Conservation (phyloP, 2,888 invertebrate genomes). For the Agrotis ipsilon region DNA sequence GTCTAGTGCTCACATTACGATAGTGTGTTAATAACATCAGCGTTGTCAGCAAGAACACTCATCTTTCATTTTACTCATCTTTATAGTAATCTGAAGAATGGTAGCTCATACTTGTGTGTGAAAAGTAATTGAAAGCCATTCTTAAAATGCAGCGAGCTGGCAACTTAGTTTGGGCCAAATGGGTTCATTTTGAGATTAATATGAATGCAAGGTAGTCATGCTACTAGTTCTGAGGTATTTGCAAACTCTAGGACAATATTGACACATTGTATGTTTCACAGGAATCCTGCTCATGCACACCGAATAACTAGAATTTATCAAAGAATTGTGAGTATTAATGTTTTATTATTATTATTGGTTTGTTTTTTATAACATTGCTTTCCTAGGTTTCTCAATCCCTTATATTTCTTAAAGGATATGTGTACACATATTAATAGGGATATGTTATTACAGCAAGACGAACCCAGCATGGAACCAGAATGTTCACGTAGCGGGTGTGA, state of each 20-base stretch:
- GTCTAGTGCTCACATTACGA: constrained; percentile 24
- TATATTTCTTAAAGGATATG: not conserved
- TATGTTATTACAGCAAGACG: constrained; percentile 60
- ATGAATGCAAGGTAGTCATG: constrained; percentile 54
- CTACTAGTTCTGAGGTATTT: constrained; percentile 29
- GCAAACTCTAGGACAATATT: constrained; percentile 1
- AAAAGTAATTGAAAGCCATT: constrained; percentile 12
- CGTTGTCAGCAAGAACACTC: not conserved
- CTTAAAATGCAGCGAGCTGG: constrained; percentile 38
- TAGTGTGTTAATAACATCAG: constrained; percentile 13
- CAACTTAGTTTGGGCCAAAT: constrained; percentile 32
- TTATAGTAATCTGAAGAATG: constrained; percentile 20
- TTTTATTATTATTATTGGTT: constrained; percentile 4
- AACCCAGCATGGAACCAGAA: constrained; percentile 85
- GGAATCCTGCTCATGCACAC: constrained; percentile 73
- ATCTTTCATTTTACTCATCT: constrained; percentile 19
- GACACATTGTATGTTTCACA: constrained; percentile 48
- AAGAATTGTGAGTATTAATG: constrained; percentile 53
- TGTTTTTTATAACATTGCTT: not conserved
- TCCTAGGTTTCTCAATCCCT: not conserved
- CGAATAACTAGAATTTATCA: constrained; percentile 58
- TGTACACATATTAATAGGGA: not conserved
- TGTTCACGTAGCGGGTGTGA: constrained; percentile 83
- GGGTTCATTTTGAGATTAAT: constrained; percentile 47
- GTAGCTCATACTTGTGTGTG: constrained; percentile 4